These are phyloP conservation scores for Anthopleura sola DNA, from an alignment of 64 coral and sea anemone species.

Conservation along the genomic window DNA sequence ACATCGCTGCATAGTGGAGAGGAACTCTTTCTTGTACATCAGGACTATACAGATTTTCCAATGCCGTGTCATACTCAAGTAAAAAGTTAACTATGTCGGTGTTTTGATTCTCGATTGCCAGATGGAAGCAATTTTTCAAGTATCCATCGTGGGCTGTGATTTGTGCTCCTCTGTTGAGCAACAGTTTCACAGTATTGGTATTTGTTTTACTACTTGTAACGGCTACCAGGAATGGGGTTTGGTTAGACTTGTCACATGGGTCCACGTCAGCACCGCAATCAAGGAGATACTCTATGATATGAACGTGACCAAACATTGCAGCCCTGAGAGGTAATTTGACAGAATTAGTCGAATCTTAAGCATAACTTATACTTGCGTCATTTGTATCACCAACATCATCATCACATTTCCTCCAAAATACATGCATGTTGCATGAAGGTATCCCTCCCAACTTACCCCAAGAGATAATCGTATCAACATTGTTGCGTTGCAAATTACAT, in stretches of 20 bases:
- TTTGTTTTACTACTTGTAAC: slow-evolving; percentile 47
- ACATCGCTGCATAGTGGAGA: slow-evolving; percentile 53
- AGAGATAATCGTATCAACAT: no score
- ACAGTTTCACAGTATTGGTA: background rate
- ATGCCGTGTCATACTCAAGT: slow-evolving; percentile 22
- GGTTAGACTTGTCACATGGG: slow-evolving; percentile 43
- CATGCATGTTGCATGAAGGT: no score
- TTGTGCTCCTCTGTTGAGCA: slow-evolving; percentile 50
- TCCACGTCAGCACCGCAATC: slow-evolving; percentile 51
- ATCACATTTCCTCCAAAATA: no score
- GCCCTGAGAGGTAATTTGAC: background rate
- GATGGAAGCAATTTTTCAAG: slow-evolving; percentile 81
- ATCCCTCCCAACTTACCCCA: no score
- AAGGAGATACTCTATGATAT: slow-evolving; percentile 36
- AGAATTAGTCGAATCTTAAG: no score
- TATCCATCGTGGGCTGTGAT: slow-evolving; percentile 32
- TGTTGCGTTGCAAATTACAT: no score
- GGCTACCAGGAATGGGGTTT: slow-evolving; percentile 69
- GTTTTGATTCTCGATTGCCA: slow-evolving; percentile 69
- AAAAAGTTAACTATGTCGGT: slow-evolving; percentile 53
- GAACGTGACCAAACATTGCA: background rate
- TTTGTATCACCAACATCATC: no score
- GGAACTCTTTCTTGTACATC: slow-evolving; percentile 80
- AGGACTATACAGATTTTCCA: slow-evolving; percentile 42
- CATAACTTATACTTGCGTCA: no score